A percentile compares a stretch with the other conserved stretches of the same genome.
Evolutionary conservation across 2,888 invertebrate species (phyloP).

Genomic region (Rambutsinella grinnellia): DNA sequence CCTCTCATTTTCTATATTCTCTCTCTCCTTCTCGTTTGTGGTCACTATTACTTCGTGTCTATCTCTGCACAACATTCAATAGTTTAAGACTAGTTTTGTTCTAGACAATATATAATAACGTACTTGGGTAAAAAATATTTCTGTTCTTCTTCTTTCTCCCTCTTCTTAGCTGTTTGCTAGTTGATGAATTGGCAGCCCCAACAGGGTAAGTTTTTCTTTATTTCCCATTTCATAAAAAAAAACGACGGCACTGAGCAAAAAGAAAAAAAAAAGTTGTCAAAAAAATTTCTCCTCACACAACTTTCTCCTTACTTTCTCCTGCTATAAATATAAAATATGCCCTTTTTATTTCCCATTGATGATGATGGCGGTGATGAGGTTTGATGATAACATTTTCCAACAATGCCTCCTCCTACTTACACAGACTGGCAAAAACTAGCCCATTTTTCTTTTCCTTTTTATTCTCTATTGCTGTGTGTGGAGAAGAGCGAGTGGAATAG

Average conservation of each 20-base stretch:
- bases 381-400: too few relatives aligned
- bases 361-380: background rate
- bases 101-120: background rate
- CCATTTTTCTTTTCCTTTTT: slow-evolving; percentile 3
- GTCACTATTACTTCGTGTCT: too few relatives aligned
- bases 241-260: background rate
- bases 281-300: too few relatives aligned
- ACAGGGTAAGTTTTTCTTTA: slow-evolving; percentile 76
- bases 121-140: slow-evolving; percentile 66
- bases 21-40: too few relatives aligned
- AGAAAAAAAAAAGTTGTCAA: background rate
- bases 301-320: background rate
- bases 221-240: slow-evolving; percentile 5
- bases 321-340: background rate
- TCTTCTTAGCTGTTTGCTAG: slow-evolving; percentile 84
- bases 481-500: background rate
- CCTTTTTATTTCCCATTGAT: background rate
- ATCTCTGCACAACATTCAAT: too few relatives aligned
- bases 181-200: slow-evolving; percentile 73
- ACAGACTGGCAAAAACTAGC: too few relatives aligned
- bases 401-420: too few relatives aligned
- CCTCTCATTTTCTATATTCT: too few relatives aligned
- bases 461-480: background rate
- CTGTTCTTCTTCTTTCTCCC: slow-evolving; percentile 70
- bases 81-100: too few relatives aligned